Conservation (phyloP, 1,140 invertebrate species). For the Leptinotarsa lineolata region DNA sequence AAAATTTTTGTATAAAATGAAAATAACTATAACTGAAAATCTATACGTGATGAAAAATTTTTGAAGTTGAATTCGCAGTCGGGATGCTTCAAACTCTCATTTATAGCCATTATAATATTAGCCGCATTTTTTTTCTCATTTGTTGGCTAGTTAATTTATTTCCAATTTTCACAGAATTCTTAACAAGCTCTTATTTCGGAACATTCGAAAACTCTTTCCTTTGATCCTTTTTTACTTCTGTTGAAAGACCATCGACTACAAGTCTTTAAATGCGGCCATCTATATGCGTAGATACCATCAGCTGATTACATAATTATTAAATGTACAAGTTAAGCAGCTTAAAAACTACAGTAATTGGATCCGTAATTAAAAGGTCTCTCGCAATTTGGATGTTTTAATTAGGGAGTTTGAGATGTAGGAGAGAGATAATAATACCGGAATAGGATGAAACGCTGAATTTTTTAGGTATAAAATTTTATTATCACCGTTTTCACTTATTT, state of each 20-base stretch:
- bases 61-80: too few relatives aligned
- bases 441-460: background rate
- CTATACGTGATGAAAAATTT: too few relatives aligned
- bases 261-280: conserved; percentile 42
- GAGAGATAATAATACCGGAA: conserved; percentile 11
- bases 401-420: conserved; percentile 28
- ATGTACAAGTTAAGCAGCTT: conserved; percentile 49
- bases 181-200: too few relatives aligned
- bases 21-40: too few relatives aligned
- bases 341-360: conserved; percentile 49
- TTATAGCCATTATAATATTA: too few relatives aligned
- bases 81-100: too few relatives aligned
- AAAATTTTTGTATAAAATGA: too few relatives aligned
- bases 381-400: conserved; percentile 51
- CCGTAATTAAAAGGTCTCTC: conserved; percentile 48
- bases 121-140: too few relatives aligned
- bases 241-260: conserved; percentile 14
- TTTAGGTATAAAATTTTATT: background rate
- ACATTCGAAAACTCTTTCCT: background rate
- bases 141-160: too few relatives aligned
- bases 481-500: background rate
- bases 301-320: conserved; percentile 47
- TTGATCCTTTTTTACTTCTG: conserved; percentile 7
- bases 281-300: conserved; percentile 49
- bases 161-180: too few relatives aligned